Evolutionary conservation across 2,888 invertebrate genomes (phyloP).

Genomic region (Lasioglossum vierecki): DNA sequence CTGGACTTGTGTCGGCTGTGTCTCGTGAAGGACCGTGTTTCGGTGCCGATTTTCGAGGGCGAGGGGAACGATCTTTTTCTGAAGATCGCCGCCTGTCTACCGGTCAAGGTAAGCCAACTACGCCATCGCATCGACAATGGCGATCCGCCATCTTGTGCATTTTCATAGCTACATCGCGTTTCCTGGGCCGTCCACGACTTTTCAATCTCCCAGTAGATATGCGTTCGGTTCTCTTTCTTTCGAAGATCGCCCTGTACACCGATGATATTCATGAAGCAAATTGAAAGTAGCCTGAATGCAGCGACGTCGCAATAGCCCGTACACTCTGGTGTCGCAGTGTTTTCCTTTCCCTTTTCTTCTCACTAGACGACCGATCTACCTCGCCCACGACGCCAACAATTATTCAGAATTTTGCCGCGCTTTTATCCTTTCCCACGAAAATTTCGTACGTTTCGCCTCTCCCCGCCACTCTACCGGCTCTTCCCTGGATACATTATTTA

Average conservation of each 20-base stretch:
- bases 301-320: constrained; percentile 3
- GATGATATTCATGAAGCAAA: constrained; percentile 19
- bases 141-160: constrained; percentile 79
- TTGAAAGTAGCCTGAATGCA: neutral
- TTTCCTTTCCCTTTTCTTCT: constrained; percentile 38
- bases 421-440: constrained; percentile 45
- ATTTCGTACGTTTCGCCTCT: neutral
- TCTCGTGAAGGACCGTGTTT: constrained; percentile 86
- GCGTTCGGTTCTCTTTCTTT: constrained; percentile 26
- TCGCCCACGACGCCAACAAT: constrained; percentile 47
- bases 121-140: constrained; percentile 71
- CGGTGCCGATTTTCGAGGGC: constrained; percentile 89
- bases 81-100: constrained; percentile 90
- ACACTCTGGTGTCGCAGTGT: constrained; percentile 11
- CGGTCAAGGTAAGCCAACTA: constrained; percentile 88
- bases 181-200: constrained; percentile 52
- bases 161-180: constrained; percentile 46
- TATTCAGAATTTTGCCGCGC: constrained; percentile 66
- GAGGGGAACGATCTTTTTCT: constrained; percentile 87
- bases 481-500: neutral
- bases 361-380: constrained; percentile 9
- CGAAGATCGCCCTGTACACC: constrained; percentile 42
- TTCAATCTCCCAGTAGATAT: constrained; percentile 64
- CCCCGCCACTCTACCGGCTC: neutral
- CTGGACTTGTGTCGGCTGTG: constrained; percentile 83